Percentiles rank a stretch among this genome's conserved stretches.
These are phyloP conservation scores for Disparrhopalites patrizii DNA, from an alignment of 2,888 invertebrate species.

Conservation along the genomic window DNA sequence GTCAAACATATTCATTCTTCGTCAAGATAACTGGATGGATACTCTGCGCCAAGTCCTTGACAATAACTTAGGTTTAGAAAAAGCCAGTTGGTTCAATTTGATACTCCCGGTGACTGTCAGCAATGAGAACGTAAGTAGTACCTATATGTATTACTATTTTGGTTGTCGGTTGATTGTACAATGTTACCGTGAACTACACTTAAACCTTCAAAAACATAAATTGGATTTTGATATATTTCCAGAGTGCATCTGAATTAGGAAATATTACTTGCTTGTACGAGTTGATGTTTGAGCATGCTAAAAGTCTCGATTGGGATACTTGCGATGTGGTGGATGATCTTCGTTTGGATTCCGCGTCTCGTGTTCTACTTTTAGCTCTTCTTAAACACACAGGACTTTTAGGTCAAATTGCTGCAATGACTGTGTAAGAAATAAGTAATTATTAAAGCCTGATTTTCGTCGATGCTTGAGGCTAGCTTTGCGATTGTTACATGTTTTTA, in stretches of 20 bases:
- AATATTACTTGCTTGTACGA: conserved; percentile 50
- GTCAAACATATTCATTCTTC: conserved; percentile 32
- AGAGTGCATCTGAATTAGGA: conserved; percentile 22
- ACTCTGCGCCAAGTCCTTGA: conserved; percentile 28
- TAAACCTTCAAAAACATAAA: neutral
- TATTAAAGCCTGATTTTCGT: neutral
- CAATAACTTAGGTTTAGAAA: conserved; percentile 19
- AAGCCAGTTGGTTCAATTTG: conserved; percentile 36
- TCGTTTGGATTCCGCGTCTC: conserved; percentile 54
- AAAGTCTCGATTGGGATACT: conserved; percentile 56
- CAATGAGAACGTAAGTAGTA: conserved; percentile 7
- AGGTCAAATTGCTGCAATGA: conserved; percentile 51
- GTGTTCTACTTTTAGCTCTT: conserved; percentile 56
- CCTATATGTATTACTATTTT: neutral
- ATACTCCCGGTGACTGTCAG: conserved; percentile 36
- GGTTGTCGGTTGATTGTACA: neutral
- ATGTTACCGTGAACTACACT: too few species aligned
- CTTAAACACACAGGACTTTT: conserved; percentile 57
- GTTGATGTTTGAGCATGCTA: conserved; percentile 53
- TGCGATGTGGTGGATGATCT: conserved; percentile 53
- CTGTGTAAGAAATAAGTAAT: conserved; percentile 53
- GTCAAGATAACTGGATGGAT: conserved; percentile 40
- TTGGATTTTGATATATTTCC: neutral
- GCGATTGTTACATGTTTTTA: neutral
- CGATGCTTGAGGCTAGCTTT: neutral